phyloP scores from a whole-genome alignment of 1,140 invertebrate species.

The Camponotus floridanus region DNA sequence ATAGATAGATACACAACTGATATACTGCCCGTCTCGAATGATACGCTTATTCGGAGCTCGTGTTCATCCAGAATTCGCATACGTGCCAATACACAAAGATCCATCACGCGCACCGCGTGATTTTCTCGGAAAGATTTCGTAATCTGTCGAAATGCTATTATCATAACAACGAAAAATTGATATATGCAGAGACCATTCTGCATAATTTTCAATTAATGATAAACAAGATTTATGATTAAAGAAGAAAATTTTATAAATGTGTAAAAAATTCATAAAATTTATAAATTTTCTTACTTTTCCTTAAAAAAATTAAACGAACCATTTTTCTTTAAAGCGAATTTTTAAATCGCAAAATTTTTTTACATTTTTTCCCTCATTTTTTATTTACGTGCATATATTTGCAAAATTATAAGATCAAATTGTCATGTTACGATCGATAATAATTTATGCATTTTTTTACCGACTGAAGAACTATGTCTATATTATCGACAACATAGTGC shows the following conservation, averaged over 20 bases:
- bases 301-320: neutral
- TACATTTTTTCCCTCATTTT: neutral
- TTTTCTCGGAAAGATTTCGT: neutral
- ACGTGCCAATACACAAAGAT: neutral
- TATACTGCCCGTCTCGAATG: neutral
- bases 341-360: neutral
- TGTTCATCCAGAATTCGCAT: neutral
- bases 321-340: neutral
- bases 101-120: neutral
- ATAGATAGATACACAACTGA: neutral
- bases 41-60: neutral
- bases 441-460: slow-evolving; percentile 43
- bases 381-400: neutral
- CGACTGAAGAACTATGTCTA: slow-evolving; percentile 12
- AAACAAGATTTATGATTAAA: neutral
- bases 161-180: neutral
- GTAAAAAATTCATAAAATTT: no score
- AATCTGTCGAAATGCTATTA: neutral
- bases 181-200: no score
- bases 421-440: neutral
- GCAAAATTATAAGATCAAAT: neutral
- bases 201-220: neutral
- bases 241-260: neutral
- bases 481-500: slow-evolving; percentile 56
- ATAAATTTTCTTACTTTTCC: neutral